These are phyloP conservation scores for Drosophila kokeensis DNA, from an alignment of 2,888 invertebrate genomes.

Conservation along the genomic window DNA sequence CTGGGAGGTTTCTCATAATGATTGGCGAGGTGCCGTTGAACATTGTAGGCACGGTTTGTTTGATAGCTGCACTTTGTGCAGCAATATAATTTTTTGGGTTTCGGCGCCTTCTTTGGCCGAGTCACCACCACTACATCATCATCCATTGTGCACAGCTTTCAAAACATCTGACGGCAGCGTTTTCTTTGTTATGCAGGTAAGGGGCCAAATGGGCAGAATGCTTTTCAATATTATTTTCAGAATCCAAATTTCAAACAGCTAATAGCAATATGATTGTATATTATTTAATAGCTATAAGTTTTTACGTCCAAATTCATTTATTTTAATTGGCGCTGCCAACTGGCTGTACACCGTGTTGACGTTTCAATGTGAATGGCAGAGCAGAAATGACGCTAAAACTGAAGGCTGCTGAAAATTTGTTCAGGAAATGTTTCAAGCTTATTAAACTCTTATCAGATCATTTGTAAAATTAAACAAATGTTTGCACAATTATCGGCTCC, in stretches of 20 bases:
- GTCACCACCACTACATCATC: constrained; percentile 12
- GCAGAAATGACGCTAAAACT: neutral
- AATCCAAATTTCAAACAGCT: constrained; percentile 23
- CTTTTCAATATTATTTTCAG: constrained; percentile 1
- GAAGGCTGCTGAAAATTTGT: neutral
- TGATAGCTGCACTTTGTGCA: constrained; percentile 44
- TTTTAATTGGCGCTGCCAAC: constrained; percentile 4
- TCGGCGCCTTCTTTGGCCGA: constrained; percentile 14
- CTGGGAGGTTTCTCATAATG: constrained; percentile 46
- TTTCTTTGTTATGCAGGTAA: neutral
- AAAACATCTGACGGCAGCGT: neutral
- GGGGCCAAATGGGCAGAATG: neutral
- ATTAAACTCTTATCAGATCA: neutral
- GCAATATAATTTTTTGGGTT: constrained; percentile 18
- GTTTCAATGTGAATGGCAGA: neutral
- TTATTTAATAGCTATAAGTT: neutral
- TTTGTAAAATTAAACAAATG: neutral
- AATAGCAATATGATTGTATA: constrained; percentile 8
- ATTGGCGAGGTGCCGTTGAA: constrained; percentile 40
- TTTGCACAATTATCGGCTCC: neutral
- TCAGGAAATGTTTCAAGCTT: neutral
- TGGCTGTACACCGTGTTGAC: neutral
- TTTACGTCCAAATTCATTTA: neutral
- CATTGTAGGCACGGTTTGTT: constrained; percentile 45
- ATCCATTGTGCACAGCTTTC: constrained; percentile 21